These are phyloP conservation scores for Diorhabda carinulata DNA, from an alignment of 1,140 invertebrate species.

Conservation along the genomic window DNA sequence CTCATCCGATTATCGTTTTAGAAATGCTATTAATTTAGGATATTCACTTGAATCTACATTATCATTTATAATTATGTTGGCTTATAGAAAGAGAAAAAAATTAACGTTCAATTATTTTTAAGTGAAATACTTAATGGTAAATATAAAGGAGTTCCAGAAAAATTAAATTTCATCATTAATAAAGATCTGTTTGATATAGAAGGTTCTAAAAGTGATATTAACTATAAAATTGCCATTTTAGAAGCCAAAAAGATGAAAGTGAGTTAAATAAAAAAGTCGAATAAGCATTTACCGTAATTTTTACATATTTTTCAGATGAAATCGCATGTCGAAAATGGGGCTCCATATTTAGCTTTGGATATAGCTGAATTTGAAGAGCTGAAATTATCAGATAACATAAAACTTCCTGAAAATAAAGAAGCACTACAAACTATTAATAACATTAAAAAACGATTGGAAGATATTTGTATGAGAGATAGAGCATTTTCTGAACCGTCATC, in stretches of 20 bases:
- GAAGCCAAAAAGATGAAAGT: constrained; percentile 41
- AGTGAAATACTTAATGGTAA: no score
- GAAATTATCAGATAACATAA: constrained; percentile 32
- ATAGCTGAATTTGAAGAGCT: constrained; percentile 43
- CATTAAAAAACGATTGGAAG: constrained; percentile 34
- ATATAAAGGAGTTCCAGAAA: background rate
- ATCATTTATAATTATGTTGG: no score
- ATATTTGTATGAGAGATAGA: constrained; percentile 29
- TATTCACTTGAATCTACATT: no score
- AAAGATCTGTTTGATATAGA: constrained; percentile 31
- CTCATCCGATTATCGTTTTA: no score
- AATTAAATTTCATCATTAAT: constrained; percentile 34
- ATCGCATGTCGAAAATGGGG: constrained; percentile 45
- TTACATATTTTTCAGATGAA: constrained; percentile 42
- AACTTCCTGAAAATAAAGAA: constrained; percentile 34
- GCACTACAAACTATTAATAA: constrained; percentile 32
- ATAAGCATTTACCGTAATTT: background rate
- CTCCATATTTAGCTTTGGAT: constrained; percentile 49
- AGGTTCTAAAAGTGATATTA: constrained; percentile 32
- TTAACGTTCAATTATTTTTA: no score
- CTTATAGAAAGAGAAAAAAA: no score
- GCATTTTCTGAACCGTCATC: constrained; percentile 38
- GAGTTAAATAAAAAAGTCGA: constrained; percentile 1
- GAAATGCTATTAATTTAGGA: no score
- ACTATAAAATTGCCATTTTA: constrained; percentile 42